A percentile compares a stretch with the other conserved stretches of the same genome.
Evolutionary conservation across 1,140 invertebrate species (phyloP).

Genomic region (Dendrolimus punctatus): DNA sequence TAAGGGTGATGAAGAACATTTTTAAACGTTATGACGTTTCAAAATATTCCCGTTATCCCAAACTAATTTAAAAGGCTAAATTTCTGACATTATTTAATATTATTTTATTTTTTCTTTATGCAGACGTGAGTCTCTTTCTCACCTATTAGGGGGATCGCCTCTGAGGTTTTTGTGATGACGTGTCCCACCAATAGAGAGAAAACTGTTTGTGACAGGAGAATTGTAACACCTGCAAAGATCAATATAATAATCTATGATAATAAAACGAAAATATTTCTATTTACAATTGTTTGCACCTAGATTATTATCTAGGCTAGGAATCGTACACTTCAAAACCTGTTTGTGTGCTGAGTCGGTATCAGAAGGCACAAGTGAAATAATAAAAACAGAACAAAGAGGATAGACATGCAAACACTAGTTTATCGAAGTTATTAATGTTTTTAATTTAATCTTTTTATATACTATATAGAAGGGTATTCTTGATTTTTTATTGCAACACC

Average conservation of each 20-base stretch:
- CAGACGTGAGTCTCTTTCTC: conserved; percentile 55
- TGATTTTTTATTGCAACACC: conserved; percentile 21
- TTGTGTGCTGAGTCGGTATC: conserved; percentile 58
- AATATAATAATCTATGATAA: conserved; percentile 52
- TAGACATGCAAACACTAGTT: conserved; percentile 52
- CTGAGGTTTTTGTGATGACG: conserved; percentile 97
- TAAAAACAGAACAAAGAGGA: conserved; percentile 53
- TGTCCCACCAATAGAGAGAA: conserved; percentile 98
- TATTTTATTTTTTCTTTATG: conserved; percentile 18
- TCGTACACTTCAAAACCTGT: conserved; percentile 32
- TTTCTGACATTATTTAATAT: conserved; percentile 29
- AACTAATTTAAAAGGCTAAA: conserved; percentile 25
- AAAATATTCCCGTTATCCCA: conserved; percentile 38
- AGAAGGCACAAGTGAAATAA: conserved; percentile 61
- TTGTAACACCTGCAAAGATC: conserved; percentile 96
- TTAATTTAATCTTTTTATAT: conserved; percentile 20
- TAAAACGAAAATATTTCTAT: conserved; percentile 40
- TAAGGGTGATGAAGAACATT: conserved; percentile 44
- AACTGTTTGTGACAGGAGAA: conserved; percentile 99
- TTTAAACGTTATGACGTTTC: conserved; percentile 9
- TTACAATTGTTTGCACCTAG: conserved; percentile 19
- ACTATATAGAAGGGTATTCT: conserved; percentile 19
- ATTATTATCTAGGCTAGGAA: conserved; percentile 18
- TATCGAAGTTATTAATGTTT: conserved; percentile 14
- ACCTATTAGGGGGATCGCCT: conserved; percentile 98